Conservation (phyloP, 2,888 invertebrate species). For the Seira ritae region DNA sequence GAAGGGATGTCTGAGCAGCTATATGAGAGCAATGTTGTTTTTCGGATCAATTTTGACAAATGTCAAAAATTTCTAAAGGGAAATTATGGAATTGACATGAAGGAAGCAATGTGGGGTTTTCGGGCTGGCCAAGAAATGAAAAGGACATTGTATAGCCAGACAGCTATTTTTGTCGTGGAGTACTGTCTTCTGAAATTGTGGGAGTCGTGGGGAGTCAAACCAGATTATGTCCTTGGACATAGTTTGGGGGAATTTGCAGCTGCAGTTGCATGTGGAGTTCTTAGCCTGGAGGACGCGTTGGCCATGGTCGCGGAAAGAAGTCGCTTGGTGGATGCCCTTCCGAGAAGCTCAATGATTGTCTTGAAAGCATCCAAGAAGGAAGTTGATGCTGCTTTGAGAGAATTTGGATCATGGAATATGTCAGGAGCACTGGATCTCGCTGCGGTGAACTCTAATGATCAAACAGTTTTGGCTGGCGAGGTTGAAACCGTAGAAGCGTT, state of each 20-base stretch:
- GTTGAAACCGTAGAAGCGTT: slow-evolving; percentile 29
- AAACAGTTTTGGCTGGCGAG: slow-evolving; percentile 60
- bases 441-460: slow-evolving; percentile 57
- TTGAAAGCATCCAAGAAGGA: slow-evolving; percentile 42
- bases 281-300: slow-evolving; percentile 61
- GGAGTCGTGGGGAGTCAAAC: slow-evolving; percentile 58
- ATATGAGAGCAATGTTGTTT: slow-evolving; percentile 50
- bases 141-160: slow-evolving; percentile 65
- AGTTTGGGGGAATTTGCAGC: slow-evolving; percentile 65
- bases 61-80: slow-evolving; percentile 43
- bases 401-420: background rate
- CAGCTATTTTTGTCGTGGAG: slow-evolving; percentile 67
- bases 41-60: slow-evolving; percentile 55
- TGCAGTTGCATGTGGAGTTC: slow-evolving; percentile 55
- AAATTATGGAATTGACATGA: slow-evolving; percentile 33
- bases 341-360: slow-evolving; percentile 57
- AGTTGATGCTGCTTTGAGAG: slow-evolving; percentile 25
- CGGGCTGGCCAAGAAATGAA: slow-evolving; percentile 29
- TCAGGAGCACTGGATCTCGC: slow-evolving; percentile 54
- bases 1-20: slow-evolving; percentile 59
- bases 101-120: slow-evolving; percentile 49
- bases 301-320: slow-evolving; percentile 61
- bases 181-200: slow-evolving; percentile 55
- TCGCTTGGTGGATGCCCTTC: slow-evolving; percentile 52
- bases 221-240: slow-evolving; percentile 66